phyloP scores from a whole-genome alignment of 37 sponge, comb jelly and placozoan species.

The Eunapius fragilis region DNA sequence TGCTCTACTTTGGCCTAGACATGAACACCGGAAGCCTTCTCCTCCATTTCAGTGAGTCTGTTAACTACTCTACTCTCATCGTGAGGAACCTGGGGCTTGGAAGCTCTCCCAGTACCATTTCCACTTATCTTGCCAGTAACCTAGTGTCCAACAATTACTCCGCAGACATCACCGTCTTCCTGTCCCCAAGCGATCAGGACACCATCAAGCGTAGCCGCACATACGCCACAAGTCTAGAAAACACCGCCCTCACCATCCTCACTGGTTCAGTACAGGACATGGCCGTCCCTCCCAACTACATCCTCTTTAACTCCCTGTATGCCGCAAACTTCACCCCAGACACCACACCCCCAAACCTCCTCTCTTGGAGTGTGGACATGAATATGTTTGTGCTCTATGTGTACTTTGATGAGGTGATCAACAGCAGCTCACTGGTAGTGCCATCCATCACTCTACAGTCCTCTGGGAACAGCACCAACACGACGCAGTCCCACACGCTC shows the following conservation, averaged over 20 bases:
- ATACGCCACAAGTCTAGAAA: conserved; percentile 50
- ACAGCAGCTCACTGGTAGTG: conserved; percentile 49
- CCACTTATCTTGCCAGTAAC: conserved; percentile 14
- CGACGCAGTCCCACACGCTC: conserved; percentile 45
- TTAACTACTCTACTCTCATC: conserved; percentile 46
- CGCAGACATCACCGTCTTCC: conserved; percentile 39
- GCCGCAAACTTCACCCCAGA: conserved; percentile 58
- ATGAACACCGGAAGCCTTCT: conserved; percentile 65
- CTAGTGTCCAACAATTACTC: conserved; percentile 28
- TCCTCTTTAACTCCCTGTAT: neutral
- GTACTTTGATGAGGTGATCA: conserved; percentile 82
- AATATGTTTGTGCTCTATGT: conserved; percentile 35
- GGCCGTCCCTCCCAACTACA: conserved; percentile 57
- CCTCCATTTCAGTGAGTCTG: conserved; percentile 83
- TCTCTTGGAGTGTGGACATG: conserved; percentile 54
- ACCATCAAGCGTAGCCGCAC: conserved; percentile 58
- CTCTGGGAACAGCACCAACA: conserved; percentile 21
- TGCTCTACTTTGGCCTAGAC: conserved; percentile 75
- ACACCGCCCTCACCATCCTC: conserved; percentile 53
- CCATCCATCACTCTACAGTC: conserved; percentile 79
- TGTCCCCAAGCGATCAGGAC: conserved; percentile 58
- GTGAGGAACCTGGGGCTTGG: conserved; percentile 32
- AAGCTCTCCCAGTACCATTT: neutral
- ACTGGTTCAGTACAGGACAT: conserved; percentile 47
- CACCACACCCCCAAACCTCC: conserved; percentile 68